Conservation (phyloP, 2,113 vertebrate genomes). For the Otocyon megalotis region DNA sequence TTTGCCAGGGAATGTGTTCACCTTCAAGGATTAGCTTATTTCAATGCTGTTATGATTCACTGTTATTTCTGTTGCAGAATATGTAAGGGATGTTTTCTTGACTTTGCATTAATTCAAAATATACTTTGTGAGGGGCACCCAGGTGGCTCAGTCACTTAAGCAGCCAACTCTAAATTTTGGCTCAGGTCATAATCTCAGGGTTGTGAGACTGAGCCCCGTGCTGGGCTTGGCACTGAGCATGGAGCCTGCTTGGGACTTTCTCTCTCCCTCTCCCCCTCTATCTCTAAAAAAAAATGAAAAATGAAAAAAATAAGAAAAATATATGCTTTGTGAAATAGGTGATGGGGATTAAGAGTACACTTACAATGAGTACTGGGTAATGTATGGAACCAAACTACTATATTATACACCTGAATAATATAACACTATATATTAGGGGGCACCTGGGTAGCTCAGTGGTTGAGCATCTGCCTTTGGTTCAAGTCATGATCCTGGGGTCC, state of each 20-base stretch:
- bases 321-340: not conserved
- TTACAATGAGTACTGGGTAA: not conserved
- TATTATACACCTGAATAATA: not conserved
- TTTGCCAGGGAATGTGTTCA: not conserved
- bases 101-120: not conserved
- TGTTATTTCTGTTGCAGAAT: not conserved
- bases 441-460: too few relatives aligned
- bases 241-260: not conserved
- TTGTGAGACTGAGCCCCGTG: not conserved
- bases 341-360: not conserved
- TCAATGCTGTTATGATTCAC: not conserved
- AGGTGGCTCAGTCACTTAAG: not conserved
- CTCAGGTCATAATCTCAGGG: not conserved
- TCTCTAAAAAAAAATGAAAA: not conserved
- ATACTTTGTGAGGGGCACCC: not conserved
- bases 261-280: not conserved
- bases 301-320: not conserved
- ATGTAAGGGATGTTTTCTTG: not conserved
- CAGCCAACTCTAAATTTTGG: not conserved
- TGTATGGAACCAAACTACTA: fast-evolving
- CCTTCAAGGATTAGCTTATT: not conserved
- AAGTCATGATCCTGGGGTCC: too few relatives aligned
- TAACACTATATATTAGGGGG: too few relatives aligned
- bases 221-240: not conserved
- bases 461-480: too few relatives aligned